These are phyloP conservation scores for Phengaris alcon DNA, from an alignment of 2,888 invertebrate species.

Conservation along the genomic window DNA sequence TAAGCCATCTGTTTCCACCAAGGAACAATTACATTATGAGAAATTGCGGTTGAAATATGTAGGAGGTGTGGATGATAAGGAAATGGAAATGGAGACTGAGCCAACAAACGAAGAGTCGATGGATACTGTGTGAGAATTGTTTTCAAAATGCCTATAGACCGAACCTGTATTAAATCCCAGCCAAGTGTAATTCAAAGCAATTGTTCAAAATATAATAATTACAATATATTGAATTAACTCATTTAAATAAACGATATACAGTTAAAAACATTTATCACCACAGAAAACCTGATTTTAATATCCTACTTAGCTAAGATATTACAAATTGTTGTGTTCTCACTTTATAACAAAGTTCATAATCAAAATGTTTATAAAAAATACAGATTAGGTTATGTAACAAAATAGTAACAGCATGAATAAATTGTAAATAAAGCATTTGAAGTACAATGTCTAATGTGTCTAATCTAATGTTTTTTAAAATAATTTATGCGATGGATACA, in stretches of 20 bases:
- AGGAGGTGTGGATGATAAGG: conserved; percentile 70
- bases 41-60: conserved; percentile 84
- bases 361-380: too few species aligned
- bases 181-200: conserved; percentile 29
- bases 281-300: background rate
- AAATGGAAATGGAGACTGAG: conserved; percentile 80
- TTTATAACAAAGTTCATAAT: too few species aligned
- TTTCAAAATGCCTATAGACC: conserved; percentile 48
- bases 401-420: too few species aligned
- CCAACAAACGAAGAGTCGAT: conserved; percentile 69
- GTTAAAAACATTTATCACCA: background rate
- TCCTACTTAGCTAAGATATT: too few species aligned
- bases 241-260: background rate
- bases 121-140: conserved; percentile 63
- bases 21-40: conserved; percentile 89
- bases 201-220: conserved; percentile 25
- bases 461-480: too few species aligned
- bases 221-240: background rate
- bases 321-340: too few species aligned
- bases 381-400: too few species aligned
- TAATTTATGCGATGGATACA: too few species aligned
- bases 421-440: too few species aligned
- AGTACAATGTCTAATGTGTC: too few species aligned
- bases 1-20: conserved; percentile 90
- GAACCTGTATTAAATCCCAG: conserved; percentile 20